Evolutionary conservation across 2,888 invertebrate species (phyloP), one percentile per base, ranked within the genome.

Genomic region (Pammene fasciana): DNA sequence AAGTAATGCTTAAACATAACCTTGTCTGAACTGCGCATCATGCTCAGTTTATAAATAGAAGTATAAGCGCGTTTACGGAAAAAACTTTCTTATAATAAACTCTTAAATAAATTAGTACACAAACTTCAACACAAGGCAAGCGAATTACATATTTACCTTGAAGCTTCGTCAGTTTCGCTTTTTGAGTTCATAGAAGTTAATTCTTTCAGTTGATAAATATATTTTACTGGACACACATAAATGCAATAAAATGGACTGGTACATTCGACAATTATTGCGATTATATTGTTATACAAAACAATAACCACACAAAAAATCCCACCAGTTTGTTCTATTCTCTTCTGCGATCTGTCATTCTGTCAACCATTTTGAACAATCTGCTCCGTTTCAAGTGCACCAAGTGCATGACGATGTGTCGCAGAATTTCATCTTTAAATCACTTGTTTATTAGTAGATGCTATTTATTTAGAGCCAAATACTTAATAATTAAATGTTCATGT

Each of bases 101-200:
- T 65, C 10, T 9, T 52, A 57, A 66, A 54, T 59, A 54, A 59
- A 66, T 18, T 50, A 45, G 36, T 48, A 41, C 41, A 59, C 38
- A 38, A 65, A 48, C 34, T 65, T 70, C 60, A 34, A 36, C 46
- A 60, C 16, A 54, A 46, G 59, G 54, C 54, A 48, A 55, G 13
- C 10, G 36, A 65, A 65, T 54, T 59, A 59, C 38, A 61, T 61
- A 64, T 67, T 89, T 90, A 93, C 93, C 93, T 93, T 91, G 93
- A 92, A 93, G 93, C 93, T 92, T 92, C 93, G 92, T 90, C 93
- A 87, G 89, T 86, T 87, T 92, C 89, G 86, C 92, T 90, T 88
- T 91, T 90, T 77, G 93, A 86, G 93, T 91, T 93, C 93, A 93
- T 93, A 92, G 93, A 93, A 93, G 90, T 83, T 80, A 82, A 82